A percentile compares a stretch with the other conserved stretches of the same genome.
These are phyloP conservation scores for Steinernema hermaphroditum DNA, from an alignment of 2,888 invertebrate genomes.

Conservation along the genomic window DNA sequence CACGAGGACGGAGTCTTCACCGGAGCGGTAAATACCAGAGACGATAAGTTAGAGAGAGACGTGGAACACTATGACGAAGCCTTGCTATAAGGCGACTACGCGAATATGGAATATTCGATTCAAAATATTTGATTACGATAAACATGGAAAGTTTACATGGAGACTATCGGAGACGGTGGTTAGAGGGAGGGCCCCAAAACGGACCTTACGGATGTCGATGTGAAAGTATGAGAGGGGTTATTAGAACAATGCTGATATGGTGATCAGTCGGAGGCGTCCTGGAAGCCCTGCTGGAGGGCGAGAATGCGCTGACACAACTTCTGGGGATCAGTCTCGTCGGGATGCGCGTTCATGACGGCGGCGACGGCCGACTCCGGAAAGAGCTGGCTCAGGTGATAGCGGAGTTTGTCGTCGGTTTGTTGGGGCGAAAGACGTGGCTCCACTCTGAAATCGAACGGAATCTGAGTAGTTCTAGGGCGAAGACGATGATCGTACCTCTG, in stretches of 20 bases:
- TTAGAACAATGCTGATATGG: background rate
- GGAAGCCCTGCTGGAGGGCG: constrained; percentile 50
- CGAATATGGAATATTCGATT: background rate
- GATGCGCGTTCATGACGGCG: constrained; percentile 83
- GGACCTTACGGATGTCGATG: background rate
- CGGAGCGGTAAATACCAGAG: too few species aligned
- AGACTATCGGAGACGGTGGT: background rate
- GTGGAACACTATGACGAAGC: background rate
- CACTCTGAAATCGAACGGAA: too few species aligned
- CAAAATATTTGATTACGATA: constrained; percentile 25
- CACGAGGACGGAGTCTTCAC: background rate
- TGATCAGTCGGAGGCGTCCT: constrained; percentile 24
- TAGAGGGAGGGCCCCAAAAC: constrained; percentile 5
- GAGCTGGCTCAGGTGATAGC: constrained; percentile 85
- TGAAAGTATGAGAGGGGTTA: background rate
- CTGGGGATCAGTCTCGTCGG: constrained; percentile 85
- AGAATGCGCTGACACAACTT: constrained; percentile 76
- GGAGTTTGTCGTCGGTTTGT: constrained; percentile 69
- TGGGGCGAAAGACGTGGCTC: background rate
- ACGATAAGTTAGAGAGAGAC: too few species aligned
- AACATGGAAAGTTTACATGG: background rate
- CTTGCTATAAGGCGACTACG: constrained; percentile 13
- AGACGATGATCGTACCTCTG: background rate
- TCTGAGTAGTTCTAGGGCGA: too few species aligned
- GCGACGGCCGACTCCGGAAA: constrained; percentile 89